A percentile compares a stretch with the other conserved stretches of the same genome.
Conservation (phyloP, 2,888 invertebrate genomes). For the Tupiocoris notatus region DNA sequence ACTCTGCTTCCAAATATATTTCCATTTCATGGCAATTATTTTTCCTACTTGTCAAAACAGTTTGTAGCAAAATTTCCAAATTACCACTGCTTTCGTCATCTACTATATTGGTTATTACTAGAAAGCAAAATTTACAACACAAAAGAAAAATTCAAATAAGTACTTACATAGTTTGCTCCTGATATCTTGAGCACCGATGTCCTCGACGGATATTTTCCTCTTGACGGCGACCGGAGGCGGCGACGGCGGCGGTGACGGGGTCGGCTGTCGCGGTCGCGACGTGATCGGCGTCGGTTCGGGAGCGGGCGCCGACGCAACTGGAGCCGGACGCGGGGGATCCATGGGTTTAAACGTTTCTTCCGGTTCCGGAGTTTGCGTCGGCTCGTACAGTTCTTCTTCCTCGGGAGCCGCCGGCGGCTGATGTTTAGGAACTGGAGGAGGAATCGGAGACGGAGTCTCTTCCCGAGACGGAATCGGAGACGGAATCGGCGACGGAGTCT, state of each 20-base stretch:
- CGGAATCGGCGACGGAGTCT: slow-evolving; percentile 1
- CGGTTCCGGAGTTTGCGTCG: slow-evolving; percentile 37
- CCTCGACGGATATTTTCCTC: slow-evolving; percentile 25
- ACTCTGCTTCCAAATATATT: too few species aligned
- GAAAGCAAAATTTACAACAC: too few species aligned
- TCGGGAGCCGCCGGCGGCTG: slow-evolving; percentile 2
- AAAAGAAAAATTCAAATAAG: too few species aligned
- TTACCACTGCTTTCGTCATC: too few species aligned
- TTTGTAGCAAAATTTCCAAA: too few species aligned
- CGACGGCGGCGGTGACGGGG: neutral
- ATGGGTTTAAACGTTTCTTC: slow-evolving; percentile 4
- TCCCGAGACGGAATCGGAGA: neutral
- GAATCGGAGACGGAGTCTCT: slow-evolving; percentile 34
- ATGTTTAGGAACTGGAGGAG: slow-evolving; percentile 38
- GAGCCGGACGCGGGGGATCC: slow-evolving; percentile 11
- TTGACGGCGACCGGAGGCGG: neutral
- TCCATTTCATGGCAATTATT: too few species aligned
- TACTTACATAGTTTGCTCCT: slow-evolving; percentile 45
- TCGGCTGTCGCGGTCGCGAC: slow-evolving; percentile 1
- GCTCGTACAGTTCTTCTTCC: slow-evolving; percentile 32
- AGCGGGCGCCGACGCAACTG: slow-evolving; percentile 17
- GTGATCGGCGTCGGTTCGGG: slow-evolving; percentile 5
- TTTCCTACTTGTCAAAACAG: too few species aligned
- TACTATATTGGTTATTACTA: too few species aligned
- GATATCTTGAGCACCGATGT: slow-evolving; percentile 45